These are phyloP conservation scores for Orchestes rusci DNA, from an alignment of 2,888 invertebrate species.

Conservation along the genomic window DNA sequence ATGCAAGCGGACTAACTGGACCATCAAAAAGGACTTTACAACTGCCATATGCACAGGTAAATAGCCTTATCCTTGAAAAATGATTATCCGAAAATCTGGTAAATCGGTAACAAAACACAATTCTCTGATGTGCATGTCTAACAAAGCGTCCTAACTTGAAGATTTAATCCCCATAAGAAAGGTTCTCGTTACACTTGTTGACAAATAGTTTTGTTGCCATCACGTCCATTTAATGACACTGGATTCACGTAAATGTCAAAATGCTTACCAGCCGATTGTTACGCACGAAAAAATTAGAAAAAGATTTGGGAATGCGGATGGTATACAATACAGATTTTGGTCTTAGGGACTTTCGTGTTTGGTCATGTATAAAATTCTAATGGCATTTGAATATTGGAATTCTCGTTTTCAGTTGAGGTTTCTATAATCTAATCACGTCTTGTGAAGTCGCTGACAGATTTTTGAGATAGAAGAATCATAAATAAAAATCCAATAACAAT, in stretches of 20 bases:
- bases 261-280: slow-evolving; percentile 26
- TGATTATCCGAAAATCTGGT: slow-evolving; percentile 19
- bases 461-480: too few species aligned
- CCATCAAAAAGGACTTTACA: slow-evolving; percentile 13
- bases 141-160: slow-evolving; percentile 21
- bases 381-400: slow-evolving; percentile 36
- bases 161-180: slow-evolving; percentile 21
- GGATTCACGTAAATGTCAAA: slow-evolving; percentile 33
- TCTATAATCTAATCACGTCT: too few species aligned
- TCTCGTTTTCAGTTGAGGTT: too few species aligned
- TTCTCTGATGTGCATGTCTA: slow-evolving; percentile 14
- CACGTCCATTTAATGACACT: slow-evolving; percentile 32
- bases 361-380: slow-evolving; percentile 39
- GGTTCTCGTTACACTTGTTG: slow-evolving; percentile 23
- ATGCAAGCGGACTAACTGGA: slow-evolving; percentile 8
- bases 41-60: slow-evolving; percentile 20
- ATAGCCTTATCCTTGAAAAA: slow-evolving; percentile 16
- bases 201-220: slow-evolving; percentile 20
- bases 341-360: slow-evolving; percentile 25
- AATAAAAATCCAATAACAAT: slow-evolving; percentile 10
- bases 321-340: slow-evolving; percentile 29
- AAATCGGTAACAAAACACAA: slow-evolving; percentile 23
- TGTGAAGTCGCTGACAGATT: too few species aligned
- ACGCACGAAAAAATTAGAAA: slow-evolving; percentile 30
- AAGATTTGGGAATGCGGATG: slow-evolving; percentile 20